Base-by-base conservation (phyloP, 2,797 vertebrate species). In the Hippopotamyrus pictus region DNA sequence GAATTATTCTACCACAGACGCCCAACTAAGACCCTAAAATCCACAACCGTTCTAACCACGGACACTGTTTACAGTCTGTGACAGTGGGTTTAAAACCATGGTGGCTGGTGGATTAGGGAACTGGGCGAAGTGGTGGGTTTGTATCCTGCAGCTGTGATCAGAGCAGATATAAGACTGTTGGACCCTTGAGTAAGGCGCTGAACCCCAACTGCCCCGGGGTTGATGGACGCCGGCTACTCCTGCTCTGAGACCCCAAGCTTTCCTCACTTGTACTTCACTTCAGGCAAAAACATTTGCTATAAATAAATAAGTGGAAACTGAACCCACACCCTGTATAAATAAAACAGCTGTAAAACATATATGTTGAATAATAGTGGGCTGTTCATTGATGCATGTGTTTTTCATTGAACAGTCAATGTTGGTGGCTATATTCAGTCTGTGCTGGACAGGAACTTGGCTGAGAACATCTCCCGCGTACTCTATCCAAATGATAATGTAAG, bases 391-490 rank as follows among this genome's bases (percentile, higher is more conserved):
- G n/a, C 51, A 4, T 59, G 29, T 59, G 8, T 62, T 57, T 89
- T 22, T 88, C 69, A 12, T 90, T 84, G 89, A 88, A 92, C 93
- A 97, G 97, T 98, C 93, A 98, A 98, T 0, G 95, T 98, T 0
- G 97, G 97, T 0, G 97, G 97, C 89, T 98, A 98, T 94, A 98
- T 98, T 91, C 97, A 98, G 91, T 97, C 97, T 0, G 97, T 98
- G 87, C 93, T 98, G 92, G 97, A 98, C 91, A 94, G 97, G 86
- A 98, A 98, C 93, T 90, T 98, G 92, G 97, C 97, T 0, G 97
- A 98, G 94, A 98, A 98, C 93, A 98, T 98, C 94, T 98, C 97
- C 17, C 96, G 97, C n/a, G 97, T 98, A 88, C 96, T 98, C 33
- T 98, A 98, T 91, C 97, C 97, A 91, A 98, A 98, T 0, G 97